A percentile compares a stretch with the other conserved stretches of the same genome.
phyloP scores from a whole-genome alignment of 2,113 vertebrate genomes.

The Heterochromis multidens region DNA sequence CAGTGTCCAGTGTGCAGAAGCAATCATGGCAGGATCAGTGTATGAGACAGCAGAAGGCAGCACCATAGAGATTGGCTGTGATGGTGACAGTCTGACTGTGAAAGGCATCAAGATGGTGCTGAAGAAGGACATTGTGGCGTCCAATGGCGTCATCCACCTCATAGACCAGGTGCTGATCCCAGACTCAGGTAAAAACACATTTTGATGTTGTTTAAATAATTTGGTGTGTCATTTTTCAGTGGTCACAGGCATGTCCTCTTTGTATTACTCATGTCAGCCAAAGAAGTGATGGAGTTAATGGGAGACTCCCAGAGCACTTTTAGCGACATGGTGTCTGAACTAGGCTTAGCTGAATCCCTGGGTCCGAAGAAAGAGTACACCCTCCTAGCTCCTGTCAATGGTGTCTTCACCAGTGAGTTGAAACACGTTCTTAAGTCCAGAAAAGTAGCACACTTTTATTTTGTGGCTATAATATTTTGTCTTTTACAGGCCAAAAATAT shows the following conservation, averaged over 20 bases:
- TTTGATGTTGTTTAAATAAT: neutral
- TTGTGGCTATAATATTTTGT: neutral
- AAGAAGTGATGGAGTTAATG: conserved; percentile 86
- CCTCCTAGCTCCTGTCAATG: conserved; percentile 85
- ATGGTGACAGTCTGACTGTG: conserved; percentile 89
- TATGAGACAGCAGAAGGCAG: conserved; percentile 90
- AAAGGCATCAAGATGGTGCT: conserved; percentile 95
- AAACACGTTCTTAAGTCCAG: neutral
- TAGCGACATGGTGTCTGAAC: conserved; percentile 80
- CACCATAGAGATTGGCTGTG: conserved; percentile 87
- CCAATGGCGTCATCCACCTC: conserved; percentile 93
- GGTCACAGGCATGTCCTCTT: neutral
- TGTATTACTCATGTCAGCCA: conserved; percentile 71
- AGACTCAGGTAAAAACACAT: conserved; percentile 83
- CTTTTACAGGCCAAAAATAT: neutral
- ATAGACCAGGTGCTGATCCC: conserved; percentile 90
- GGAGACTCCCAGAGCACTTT: conserved; percentile 85
- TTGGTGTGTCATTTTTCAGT: neutral
- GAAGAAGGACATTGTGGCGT: conserved; percentile 92
- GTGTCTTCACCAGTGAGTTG: conserved; percentile 85
- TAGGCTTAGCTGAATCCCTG: conserved; percentile 82
- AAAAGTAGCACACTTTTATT: neutral
- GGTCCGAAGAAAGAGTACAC: conserved; percentile 86
- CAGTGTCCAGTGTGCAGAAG: conserved; percentile 91
- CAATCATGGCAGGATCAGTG: conserved; percentile 84